Conservation (phyloP, 2,888 invertebrate species). For the Mycalesis mineus region DNA sequence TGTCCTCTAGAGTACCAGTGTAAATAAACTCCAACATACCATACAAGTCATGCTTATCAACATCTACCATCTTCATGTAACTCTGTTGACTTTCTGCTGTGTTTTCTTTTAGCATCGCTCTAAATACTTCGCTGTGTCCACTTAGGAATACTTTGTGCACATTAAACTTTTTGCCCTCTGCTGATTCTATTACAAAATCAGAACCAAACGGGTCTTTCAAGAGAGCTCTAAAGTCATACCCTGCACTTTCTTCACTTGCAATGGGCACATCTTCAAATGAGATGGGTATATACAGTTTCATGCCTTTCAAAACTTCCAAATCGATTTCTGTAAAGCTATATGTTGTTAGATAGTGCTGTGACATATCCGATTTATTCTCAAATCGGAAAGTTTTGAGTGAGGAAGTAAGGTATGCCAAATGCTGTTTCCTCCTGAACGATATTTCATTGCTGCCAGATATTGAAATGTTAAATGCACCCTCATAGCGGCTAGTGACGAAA, state of each 20-base stretch:
- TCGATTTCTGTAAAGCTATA: conserved; percentile 55
- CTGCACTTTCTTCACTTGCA: conserved; percentile 21
- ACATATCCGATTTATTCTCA: conserved; percentile 33
- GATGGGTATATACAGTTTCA: conserved; percentile 50
- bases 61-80: conserved; percentile 57
- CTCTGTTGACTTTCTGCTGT: conserved; percentile 64
- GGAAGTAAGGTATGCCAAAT: conserved; percentile 42
- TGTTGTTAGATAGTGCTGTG: conserved; percentile 49
- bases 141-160: conserved; percentile 58
- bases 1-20: conserved; percentile 53
- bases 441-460: conserved; percentile 45
- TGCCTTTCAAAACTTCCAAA: conserved; percentile 52
- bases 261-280: conserved; percentile 34
- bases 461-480: conserved; percentile 44
- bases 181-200: conserved; percentile 63
- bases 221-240: conserved; percentile 53
- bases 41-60: conserved; percentile 53
- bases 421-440: conserved; percentile 44
- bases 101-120: conserved; percentile 67
- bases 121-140: conserved; percentile 65
- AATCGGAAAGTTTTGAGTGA: conserved; percentile 43
- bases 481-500: conserved; percentile 51
- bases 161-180: conserved; percentile 55
- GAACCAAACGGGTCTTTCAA: conserved; percentile 55
- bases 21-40: conserved; percentile 61